Percentiles rank a stretch among this genome's conserved stretches.
phyloP scores from a whole-genome alignment of 2,113 vertebrate species.

The Coreoperca whiteheadi region DNA sequence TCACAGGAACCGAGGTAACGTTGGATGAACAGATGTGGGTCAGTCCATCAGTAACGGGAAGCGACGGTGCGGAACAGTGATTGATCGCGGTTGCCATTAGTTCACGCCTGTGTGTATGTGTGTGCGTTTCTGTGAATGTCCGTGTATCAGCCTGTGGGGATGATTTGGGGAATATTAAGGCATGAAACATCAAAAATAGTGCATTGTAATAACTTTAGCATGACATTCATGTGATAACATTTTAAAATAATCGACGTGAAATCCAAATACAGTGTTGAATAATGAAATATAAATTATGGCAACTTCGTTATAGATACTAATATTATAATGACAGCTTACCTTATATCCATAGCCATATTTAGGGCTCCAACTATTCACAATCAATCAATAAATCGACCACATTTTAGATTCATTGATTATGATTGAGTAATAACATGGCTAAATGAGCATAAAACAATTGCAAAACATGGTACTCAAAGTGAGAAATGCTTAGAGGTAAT shows the following conservation, averaged over 20 bases:
- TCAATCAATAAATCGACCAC: neutral
- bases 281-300: neutral
- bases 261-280: neutral
- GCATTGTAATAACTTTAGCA: neutral
- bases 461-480: neutral
- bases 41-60: conserved; percentile 72
- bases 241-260: neutral
- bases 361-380: neutral
- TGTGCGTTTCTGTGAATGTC: conserved; percentile 12
- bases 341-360: neutral
- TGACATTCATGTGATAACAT: conserved; percentile 13
- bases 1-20: conserved; percentile 19
- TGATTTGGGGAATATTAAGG: neutral
- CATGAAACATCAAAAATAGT: neutral
- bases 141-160: conserved; percentile 21
- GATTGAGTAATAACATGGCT: neutral
- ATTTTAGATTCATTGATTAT: neutral
- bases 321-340: neutral
- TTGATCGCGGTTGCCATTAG: conserved; percentile 76
- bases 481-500: neutral
- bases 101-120: conserved; percentile 45
- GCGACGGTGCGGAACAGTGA: conserved; percentile 79
- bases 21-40: conserved; percentile 79
- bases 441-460: neutral
- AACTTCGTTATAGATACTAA: neutral